Percentiles rank a stretch among this genome's conserved stretches.
These are phyloP conservation scores for Julus scandinavius DNA, from an alignment of 2,888 invertebrate genomes.

Conservation along the genomic window DNA sequence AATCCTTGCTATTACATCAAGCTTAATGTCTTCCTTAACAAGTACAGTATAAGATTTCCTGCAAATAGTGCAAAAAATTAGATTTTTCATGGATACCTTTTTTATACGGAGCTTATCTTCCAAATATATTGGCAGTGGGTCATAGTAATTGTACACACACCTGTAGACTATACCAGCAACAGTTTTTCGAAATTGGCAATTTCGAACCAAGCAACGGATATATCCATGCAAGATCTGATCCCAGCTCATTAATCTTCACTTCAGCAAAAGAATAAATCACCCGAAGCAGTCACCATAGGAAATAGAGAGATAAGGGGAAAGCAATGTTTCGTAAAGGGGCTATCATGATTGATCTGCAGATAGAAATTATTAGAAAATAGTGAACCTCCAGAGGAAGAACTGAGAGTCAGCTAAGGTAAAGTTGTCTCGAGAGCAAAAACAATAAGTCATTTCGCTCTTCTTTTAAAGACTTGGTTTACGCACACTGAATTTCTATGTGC, in stretches of 20 bases:
- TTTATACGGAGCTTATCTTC: no score
- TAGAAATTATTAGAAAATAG: conserved; percentile 45
- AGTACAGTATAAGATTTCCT: no score
- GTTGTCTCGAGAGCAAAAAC: conserved; percentile 21
- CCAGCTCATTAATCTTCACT: conserved; percentile 36
- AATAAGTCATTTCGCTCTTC: conserved; percentile 1
- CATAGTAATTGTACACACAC: not conserved
- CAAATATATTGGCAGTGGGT: not conserved
- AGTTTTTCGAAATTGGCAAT: conserved; percentile 43
- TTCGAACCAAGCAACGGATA: not conserved
- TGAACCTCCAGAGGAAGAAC: conserved; percentile 45
- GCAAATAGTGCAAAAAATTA: no score
- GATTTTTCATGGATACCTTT: no score
- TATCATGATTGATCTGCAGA: conserved; percentile 43
- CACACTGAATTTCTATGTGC: not conserved
- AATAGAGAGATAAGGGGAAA: conserved; percentile 35
- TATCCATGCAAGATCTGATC: conserved; percentile 34
- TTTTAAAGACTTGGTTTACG: not conserved
- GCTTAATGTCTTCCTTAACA: no score
- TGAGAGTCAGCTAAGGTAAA: not conserved
- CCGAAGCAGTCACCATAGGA: conserved; percentile 25
- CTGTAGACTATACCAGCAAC: not conserved
- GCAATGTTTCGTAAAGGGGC: conserved; percentile 36
- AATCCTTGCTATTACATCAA: no score
- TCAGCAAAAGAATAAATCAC: conserved; percentile 40